Evolutionary conservation across 1,140 invertebrate species (phyloP).

Genomic region (Chrysomallon squamiferum): DNA sequence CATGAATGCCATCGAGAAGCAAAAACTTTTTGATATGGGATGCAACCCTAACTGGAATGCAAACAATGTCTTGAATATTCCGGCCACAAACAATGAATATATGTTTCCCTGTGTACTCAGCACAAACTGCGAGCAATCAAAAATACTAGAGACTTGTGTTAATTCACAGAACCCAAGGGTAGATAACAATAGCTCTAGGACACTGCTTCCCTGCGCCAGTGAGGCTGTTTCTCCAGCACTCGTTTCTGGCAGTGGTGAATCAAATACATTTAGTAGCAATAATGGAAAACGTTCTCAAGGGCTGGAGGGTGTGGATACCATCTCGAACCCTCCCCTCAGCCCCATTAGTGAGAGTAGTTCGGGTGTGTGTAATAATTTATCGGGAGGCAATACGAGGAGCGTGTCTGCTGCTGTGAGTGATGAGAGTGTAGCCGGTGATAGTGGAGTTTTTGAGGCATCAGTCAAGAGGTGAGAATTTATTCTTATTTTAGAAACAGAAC

Average conservation of each 20-base stretch:
- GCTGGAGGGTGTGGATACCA: conserved; percentile 40
- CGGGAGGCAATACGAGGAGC: conserved; percentile 58
- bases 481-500: neutral
- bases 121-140: conserved; percentile 9
- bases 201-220: neutral
- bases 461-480: conserved; percentile 62
- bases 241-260: neutral
- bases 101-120: too few species aligned
- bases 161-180: neutral
- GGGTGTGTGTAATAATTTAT: conserved; percentile 61
- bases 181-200: conserved; percentile 7
- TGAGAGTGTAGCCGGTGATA: conserved; percentile 95
- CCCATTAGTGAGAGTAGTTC: conserved; percentile 71
- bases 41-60: neutral
- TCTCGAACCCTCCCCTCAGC: conserved; percentile 71
- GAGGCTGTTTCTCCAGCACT: neutral
- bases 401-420: conserved; percentile 95
- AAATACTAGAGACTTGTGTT: neutral
- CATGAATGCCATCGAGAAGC: conserved; percentile 41
- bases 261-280: conserved; percentile 16
- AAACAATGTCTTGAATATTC: neutral
- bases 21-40: conserved; percentile 11
- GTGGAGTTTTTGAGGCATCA: conserved; percentile 93
- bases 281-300: conserved; percentile 18
- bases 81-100: too few species aligned